Conservation (phyloP, 2,888 invertebrate species). For the Luperina nickerlii region DNA sequence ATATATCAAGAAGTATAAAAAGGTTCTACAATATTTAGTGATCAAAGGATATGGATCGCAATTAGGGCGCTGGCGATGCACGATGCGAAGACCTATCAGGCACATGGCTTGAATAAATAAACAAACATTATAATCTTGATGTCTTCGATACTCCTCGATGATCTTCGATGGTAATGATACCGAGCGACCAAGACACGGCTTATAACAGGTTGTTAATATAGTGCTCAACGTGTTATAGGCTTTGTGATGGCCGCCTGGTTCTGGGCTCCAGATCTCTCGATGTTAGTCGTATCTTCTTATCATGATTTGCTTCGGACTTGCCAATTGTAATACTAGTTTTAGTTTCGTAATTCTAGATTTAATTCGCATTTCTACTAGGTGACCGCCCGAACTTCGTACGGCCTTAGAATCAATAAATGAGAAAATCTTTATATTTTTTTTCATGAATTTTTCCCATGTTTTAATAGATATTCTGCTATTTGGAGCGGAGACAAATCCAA, state of each 20-base stretch:
- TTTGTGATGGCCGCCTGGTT: slow-evolving; percentile 21
- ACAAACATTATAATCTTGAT: background rate
- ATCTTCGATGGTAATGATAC: slow-evolving; percentile 1
- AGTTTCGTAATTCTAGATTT: background rate
- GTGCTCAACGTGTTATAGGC: slow-evolving; percentile 25
- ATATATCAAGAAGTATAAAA: no score
- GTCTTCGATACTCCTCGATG: slow-evolving; percentile 1
- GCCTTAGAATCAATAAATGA: no score
- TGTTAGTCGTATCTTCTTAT: no score
- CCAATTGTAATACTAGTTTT: background rate
- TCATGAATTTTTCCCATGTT: no score
- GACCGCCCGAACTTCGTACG: no score
- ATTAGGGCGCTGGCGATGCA: background rate
- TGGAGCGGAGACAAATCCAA: no score
- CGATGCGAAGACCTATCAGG: background rate
- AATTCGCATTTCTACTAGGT: no score
- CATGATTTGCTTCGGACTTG: background rate
- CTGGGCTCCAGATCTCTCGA: background rate
- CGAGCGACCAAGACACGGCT: slow-evolving; percentile 8
- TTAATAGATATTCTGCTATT: no score
- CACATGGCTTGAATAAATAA: background rate
- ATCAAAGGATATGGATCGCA: no score
- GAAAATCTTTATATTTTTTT: no score
- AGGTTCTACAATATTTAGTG: no score
- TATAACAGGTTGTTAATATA: slow-evolving; percentile 9